Base-by-base conservation (phyloP, 2,113 vertebrate genomes). In the Anarhynchus alexandrinus region DNA sequence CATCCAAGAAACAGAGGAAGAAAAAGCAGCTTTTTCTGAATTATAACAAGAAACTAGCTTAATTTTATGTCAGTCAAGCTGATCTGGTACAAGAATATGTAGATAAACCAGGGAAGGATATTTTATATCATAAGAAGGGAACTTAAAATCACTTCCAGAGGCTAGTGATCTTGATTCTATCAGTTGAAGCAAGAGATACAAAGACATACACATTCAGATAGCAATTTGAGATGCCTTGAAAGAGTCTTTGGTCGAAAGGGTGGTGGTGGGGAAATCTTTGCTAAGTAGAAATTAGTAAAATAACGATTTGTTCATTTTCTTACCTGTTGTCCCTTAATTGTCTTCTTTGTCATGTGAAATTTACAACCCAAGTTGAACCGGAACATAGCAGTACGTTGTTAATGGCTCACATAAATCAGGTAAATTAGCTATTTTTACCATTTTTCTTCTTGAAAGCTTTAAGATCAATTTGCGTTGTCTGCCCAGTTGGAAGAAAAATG, bases 341-440 rank as follows among this genome's bases (percentile, higher is more conserved):
- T 97, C 93, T 92, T 96, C 89, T 96, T 96, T 97, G 94, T 98
- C 95, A 92, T 71, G 78, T 86, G 92, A 96, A 97, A 98, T 97
- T 96, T 97, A 96, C 96, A 94, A 59, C 85, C 47, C 74, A 96
- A 70, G 90, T 89, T 94, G 93, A 98, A 94, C 85, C 77, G 96
- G 89, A 96, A 88, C 84, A 88, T 62, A 94, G 54, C 30, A 66
- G 59, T 59, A 89, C 0, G 0, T 79, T 85, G 86, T 89, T 98
- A 98, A 98, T 97, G 87, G 91, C 95, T 94, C 94, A 95, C 96
- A 98, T 98, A 96, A 98, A 98, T 98, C 97, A 97, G 93, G 89
- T 89, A 98, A 98, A 98, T 97, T 97, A 96, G 83, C 88, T 96
- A 57, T 95, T 96, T 95, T 96, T 82, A 80, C 73, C 66, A 85